Base-by-base conservation (phyloP, 2,797 vertebrate genomes). In the Acrocephalus scirpaceus region DNA sequence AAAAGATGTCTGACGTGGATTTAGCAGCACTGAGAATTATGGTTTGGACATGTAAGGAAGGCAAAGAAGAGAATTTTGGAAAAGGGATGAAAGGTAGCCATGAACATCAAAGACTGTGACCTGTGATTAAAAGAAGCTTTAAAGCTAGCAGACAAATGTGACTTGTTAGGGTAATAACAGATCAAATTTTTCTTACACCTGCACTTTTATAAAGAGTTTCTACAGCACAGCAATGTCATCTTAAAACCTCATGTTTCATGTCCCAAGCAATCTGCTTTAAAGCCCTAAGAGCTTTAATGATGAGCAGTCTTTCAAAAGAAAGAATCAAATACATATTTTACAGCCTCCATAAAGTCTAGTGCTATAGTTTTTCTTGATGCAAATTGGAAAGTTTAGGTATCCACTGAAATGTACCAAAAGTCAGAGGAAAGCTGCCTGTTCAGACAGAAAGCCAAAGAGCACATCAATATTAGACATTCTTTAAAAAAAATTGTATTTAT, bases 71-170 rank as follows among this genome's bases (percentile, higher is more conserved):
- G 26, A 91, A 81, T 86, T 93, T 95, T 89, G 87, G 85, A 90
- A 82, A 61, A 84, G 38, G 83, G 50, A 92, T 94, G 77, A 94
- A 94, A 96, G 74, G 48, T 82, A 93, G 11, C 84, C 69, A 58
- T 60, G 50, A 70, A 92, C 69, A 95, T 96, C 90, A 96, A 96
- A 96, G 77, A 60, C 62, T 89, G 67, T 71, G 81, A 86, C 71
- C 74, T 90, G 65, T 95, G 94, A 96, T 90, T 96, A 95, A 94
- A 96, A 94, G 90, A 73, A 92, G 69, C 58, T 96, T 96, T 97
- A 95, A 96, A 95, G 82, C 23, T 27, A 76, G 48, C 84, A 92
- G 90, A 89, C 83, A 95, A 91, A 96, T 95, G 85, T 90, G 93
- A 89, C 77, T 87, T 74, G 86, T 76, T 94, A 94, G 69, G 65